Percentiles rank a stretch among this genome's conserved stretches.
Evolutionary conservation across 2,888 invertebrate genomes (phyloP).

Genomic region (Pachydiplax longipennis): DNA sequence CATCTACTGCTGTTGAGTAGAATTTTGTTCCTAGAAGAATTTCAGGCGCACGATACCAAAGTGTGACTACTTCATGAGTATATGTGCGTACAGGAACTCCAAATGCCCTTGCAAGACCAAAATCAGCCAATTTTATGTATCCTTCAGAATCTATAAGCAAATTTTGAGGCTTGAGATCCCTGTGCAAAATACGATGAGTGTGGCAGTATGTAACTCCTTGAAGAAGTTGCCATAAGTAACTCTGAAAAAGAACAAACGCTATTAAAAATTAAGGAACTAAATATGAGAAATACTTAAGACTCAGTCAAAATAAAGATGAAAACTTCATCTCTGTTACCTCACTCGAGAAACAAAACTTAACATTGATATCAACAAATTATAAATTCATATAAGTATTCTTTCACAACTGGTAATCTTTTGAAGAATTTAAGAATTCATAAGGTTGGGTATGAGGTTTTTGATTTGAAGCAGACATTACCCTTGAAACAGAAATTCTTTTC

Average conservation of each 20-base stretch:
- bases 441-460: too few species aligned
- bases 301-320: neutral
- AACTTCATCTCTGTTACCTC: neutral
- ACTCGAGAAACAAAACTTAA: conserved; percentile 21
- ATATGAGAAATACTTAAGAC: neutral
- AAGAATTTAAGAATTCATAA: too few species aligned
- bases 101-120: conserved; percentile 93
- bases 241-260: conserved; percentile 56
- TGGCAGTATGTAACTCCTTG: conserved; percentile 92
- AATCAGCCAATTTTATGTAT: conserved; percentile 94
- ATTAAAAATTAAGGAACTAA: conserved; percentile 45
- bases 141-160: conserved; percentile 86
- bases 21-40: conserved; percentile 88
- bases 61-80: conserved; percentile 94
- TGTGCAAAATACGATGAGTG: conserved; percentile 84
- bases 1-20: conserved; percentile 92
- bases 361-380: conserved; percentile 48
- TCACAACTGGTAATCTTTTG: too few species aligned
- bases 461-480: too few species aligned
- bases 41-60: conserved; percentile 98
- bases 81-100: conserved; percentile 91
- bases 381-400: neutral
- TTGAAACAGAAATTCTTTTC: too few species aligned
- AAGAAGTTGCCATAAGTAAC: conserved; percentile 86
- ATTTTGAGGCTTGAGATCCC: conserved; percentile 96